Evolutionary conservation across 2,888 invertebrate genomes (phyloP).

Genomic region (Opisthograptis luteolata): DNA sequence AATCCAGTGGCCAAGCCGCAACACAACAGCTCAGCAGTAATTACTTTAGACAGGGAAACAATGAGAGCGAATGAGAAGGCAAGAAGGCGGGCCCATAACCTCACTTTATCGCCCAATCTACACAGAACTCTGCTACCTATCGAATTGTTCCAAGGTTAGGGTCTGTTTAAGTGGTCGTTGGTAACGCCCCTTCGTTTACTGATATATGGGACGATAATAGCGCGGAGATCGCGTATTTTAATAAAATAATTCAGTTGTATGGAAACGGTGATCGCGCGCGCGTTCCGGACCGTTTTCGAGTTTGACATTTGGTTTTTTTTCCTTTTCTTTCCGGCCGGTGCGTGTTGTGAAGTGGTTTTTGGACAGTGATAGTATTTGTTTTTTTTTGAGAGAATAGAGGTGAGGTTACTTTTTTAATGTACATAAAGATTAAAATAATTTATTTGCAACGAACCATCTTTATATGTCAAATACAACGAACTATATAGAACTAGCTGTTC

Average conservation of each 20-base stretch:
- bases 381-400: background rate
- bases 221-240: constrained; percentile 57
- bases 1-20: constrained; percentile 41
- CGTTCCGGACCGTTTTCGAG: constrained; percentile 26
- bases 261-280: constrained; percentile 30
- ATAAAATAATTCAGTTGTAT: constrained; percentile 81
- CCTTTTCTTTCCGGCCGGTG: constrained; percentile 11
- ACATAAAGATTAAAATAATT: no score
- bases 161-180: constrained; percentile 45
- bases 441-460: no score
- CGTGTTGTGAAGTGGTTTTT: constrained; percentile 19
- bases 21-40: constrained; percentile 34
- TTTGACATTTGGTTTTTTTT: constrained; percentile 25
- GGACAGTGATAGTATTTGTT: background rate
- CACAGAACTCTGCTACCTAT: background rate
- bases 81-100: constrained; percentile 26
- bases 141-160: constrained; percentile 14
- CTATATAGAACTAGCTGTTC: no score
- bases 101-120: constrained; percentile 43
- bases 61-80: constrained; percentile 22
- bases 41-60: constrained; percentile 37
- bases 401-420: constrained; percentile 1
- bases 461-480: no score
- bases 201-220: constrained; percentile 76
- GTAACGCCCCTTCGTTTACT: constrained; percentile 69